These are phyloP conservation scores for Apostichopus californicus DNA, from an alignment of 35 echinoderm and acorn worm species.

Conservation along the genomic window DNA sequence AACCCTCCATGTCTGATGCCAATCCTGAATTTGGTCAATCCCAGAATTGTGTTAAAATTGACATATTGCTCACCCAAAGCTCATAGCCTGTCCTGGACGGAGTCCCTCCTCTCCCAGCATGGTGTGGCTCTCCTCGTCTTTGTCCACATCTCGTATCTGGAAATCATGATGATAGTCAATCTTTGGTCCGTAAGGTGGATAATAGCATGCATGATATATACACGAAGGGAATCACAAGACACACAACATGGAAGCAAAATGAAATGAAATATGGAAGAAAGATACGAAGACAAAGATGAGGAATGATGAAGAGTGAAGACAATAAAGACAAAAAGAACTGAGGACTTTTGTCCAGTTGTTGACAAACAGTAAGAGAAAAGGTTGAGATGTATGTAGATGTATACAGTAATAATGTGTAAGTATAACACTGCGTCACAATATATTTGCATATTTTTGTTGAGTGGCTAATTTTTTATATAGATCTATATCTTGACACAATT, in stretches of 20 bases:
- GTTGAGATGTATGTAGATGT: too few species aligned
- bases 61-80: background rate
- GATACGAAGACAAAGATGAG: background rate
- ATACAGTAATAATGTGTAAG: too few species aligned
- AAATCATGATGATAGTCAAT: constrained; percentile 18
- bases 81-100: constrained; percentile 42
- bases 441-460: too few species aligned
- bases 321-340: background rate
- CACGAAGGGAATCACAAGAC: background rate
- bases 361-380: too few species aligned
- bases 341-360: background rate
- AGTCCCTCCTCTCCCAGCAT: constrained; percentile 51
- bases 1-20: too few species aligned
- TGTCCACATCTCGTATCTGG: constrained; percentile 47
- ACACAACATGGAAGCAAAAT: background rate
- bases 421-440: too few species aligned
- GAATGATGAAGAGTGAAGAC: background rate
- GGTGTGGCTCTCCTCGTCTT: constrained; percentile 38
- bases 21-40: too few species aligned
- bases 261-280: background rate
- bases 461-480: too few species aligned
- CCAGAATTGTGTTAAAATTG: too few species aligned
- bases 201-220: constrained; percentile 11
- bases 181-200: background rate
- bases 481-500: too few species aligned